Conservation (phyloP, 2,797 vertebrate genomes). For the Antennarius maculatus region DNA sequence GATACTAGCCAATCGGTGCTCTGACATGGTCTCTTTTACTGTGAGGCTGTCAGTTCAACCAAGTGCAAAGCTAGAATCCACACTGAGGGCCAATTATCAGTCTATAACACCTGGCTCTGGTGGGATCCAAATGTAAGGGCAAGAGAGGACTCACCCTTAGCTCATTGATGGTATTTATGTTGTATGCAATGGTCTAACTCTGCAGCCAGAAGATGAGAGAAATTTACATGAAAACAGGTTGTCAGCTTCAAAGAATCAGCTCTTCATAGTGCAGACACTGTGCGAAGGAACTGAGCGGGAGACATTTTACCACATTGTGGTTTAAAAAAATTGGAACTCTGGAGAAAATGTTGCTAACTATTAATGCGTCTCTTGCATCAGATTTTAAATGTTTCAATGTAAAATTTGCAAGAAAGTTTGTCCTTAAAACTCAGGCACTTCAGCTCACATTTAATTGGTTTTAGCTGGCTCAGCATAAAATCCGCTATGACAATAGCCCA, state of each 20-base stretch:
- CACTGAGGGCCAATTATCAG: conserved; percentile 79
- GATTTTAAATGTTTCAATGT: conserved; percentile 72
- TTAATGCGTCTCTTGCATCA: conserved; percentile 67
- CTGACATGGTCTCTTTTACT: conserved; percentile 56
- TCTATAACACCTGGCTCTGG: conserved; percentile 76
- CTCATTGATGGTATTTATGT: conserved; percentile 49
- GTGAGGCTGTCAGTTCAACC: conserved; percentile 72
- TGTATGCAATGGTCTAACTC: conserved; percentile 60
- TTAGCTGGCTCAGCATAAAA: conserved; percentile 77
- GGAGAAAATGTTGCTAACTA: conserved; percentile 53
- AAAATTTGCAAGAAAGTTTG: conserved; percentile 71
- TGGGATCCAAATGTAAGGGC: conserved; percentile 67
- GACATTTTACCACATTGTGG: conserved; percentile 31
- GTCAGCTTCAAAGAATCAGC: conserved; percentile 15
- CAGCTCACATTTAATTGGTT: conserved; percentile 57
- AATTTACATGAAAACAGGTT: conserved; percentile 43
- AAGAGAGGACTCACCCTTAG: conserved; percentile 49
- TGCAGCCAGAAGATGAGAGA: conserved; percentile 17
- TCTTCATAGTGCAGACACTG: conserved; percentile 1
- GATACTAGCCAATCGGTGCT: conserved; percentile 32
- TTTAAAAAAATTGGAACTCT: conserved; percentile 29
- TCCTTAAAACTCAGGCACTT: conserved; percentile 70
- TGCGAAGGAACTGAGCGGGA: conserved; percentile 1
- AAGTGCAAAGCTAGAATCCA: conserved; percentile 78
- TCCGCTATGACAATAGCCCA: conserved; percentile 64